Evolutionary conservation across 2,113 vertebrate species (phyloP).

Genomic region (Tamias sibiricus): DNA sequence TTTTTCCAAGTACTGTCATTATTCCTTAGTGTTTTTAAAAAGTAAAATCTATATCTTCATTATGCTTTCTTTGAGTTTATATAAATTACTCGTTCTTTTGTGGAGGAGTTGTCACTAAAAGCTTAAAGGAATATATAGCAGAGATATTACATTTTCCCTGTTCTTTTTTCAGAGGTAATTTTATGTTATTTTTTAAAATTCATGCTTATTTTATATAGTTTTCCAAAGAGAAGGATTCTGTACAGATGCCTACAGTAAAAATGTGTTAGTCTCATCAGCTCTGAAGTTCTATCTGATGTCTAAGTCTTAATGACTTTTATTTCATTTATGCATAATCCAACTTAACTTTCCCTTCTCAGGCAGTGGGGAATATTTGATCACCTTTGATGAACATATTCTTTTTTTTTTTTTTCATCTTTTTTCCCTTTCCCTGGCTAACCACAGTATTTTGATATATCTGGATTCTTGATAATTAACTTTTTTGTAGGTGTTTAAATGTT

Average conservation of each 20-base stretch:
- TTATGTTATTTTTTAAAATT: background rate
- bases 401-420: background rate
- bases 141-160: background rate
- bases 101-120: background rate
- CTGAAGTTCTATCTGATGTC: background rate
- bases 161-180: background rate
- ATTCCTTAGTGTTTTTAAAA: background rate
- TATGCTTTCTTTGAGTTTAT: background rate
- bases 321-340: background rate
- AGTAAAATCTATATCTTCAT: background rate
- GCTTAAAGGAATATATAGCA: background rate
- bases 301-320: background rate
- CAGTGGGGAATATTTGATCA: background rate
- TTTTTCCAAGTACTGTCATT: background rate
- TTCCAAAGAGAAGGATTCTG: background rate
- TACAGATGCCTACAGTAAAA: background rate
- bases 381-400: background rate
- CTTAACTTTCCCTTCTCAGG: background rate
- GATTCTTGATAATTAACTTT: background rate
- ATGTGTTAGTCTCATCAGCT: background rate
- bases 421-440: background rate
- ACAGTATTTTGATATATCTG: background rate
- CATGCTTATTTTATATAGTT: background rate
- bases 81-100: background rate
- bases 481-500: background rate